phyloP scores from a whole-genome alignment of 1,140 invertebrate genomes.

The Aphaenogaster ashmeadi region DNA sequence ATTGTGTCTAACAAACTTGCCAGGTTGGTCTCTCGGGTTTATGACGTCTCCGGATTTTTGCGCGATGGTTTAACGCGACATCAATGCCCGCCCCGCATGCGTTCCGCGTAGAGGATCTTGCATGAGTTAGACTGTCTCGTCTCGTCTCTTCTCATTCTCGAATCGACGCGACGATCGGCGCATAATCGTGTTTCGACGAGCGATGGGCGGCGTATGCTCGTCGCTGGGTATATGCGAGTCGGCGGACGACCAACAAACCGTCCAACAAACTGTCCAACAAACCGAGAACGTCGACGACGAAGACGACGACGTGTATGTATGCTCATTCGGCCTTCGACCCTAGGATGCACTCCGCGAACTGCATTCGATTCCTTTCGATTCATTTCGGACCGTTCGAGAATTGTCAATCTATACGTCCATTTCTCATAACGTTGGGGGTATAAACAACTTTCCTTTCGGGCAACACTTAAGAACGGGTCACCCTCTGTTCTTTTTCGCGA shows the following conservation, averaged over 20 bases:
- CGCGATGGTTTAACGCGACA: conserved; percentile 48
- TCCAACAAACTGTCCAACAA: conserved; percentile 14
- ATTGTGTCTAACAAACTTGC: conserved; percentile 40
- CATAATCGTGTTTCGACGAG: conserved; percentile 57
- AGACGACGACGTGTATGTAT: conserved; percentile 70
- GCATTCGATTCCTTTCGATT: neutral
- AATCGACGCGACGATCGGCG: conserved; percentile 67
- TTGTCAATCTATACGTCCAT: neutral
- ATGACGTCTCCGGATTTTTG: conserved; percentile 35
- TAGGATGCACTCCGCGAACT: conserved; percentile 37
- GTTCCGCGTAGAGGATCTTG: conserved; percentile 39
- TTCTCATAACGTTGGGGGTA: neutral
- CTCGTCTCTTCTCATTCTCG: conserved; percentile 26
- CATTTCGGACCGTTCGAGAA: neutral
- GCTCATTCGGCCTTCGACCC: conserved; percentile 34
- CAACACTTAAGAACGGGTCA: neutral
- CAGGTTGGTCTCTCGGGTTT: conserved; percentile 47
- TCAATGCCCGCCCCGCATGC: conserved; percentile 5
- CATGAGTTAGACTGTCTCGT: conserved; percentile 24
- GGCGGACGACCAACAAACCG: conserved; percentile 66
- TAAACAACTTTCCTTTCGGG: neutral
- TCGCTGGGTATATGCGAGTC: conserved; percentile 73
- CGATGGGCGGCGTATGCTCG: conserved; percentile 71
- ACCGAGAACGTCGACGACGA: conserved; percentile 10
- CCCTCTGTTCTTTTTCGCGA: neutral